Percentiles rank a stretch among this genome's conserved stretches.
Evolutionary conservation across 1,140 invertebrate genomes (phyloP).

Genomic region (Brachionus paranguensis): DNA sequence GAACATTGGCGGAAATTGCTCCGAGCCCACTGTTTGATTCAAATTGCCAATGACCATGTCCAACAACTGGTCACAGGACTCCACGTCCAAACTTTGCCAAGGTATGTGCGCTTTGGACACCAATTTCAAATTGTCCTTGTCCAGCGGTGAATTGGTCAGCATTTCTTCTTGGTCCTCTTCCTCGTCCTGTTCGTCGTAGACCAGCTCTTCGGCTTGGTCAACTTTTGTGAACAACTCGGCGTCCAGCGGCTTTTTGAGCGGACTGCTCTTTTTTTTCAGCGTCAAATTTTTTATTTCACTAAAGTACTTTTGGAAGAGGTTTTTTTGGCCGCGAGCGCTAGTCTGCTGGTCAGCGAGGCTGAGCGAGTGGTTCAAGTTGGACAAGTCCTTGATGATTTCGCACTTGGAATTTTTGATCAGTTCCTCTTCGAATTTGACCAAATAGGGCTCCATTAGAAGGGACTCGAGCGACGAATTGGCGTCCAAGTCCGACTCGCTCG

Average conservation of each 20-base stretch:
- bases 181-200: not conserved
- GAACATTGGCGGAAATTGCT: not conserved
- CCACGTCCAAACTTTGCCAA: not conserved
- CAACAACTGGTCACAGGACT: not conserved
- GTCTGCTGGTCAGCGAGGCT: not conserved
- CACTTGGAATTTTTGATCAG: slow-evolving; percentile 29
- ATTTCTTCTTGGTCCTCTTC: not conserved
- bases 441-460: slow-evolving; percentile 9
- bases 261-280: not conserved
- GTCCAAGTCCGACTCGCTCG: not conserved
- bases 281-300: slow-evolving; percentile 35
- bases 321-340: not conserved
- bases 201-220: not conserved
- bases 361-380: slow-evolving; percentile 6
- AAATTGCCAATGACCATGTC: not conserved
- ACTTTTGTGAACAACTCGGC: not conserved
- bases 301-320: slow-evolving; percentile 27
- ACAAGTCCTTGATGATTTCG: slow-evolving; percentile 23
- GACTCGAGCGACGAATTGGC: not conserved
- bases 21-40: not conserved
- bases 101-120: slow-evolving; percentile 14
- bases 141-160: not conserved
- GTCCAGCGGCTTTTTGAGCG: not conserved
- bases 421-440: slow-evolving; percentile 28
- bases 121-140: not conserved